phyloP scores from a whole-genome alignment of 2,888 invertebrate genomes.

The Adineta ricciae region DNA sequence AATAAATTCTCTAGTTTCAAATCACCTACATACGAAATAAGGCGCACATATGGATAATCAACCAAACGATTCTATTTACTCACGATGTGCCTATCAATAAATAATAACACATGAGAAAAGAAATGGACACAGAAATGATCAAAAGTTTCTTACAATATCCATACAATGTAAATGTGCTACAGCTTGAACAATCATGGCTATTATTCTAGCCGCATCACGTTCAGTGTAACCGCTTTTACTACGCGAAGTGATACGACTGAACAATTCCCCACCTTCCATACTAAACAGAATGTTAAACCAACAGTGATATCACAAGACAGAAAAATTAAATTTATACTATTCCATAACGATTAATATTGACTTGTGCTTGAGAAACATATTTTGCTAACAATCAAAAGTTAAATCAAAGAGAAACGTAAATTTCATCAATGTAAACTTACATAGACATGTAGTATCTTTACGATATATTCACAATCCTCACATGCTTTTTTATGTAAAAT shows the following conservation, averaged over 20 bases:
- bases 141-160: conserved; percentile 70
- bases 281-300: background rate
- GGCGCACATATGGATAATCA: background rate
- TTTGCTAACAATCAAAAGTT: background rate
- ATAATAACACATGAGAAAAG: too few relatives aligned
- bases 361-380: conserved; percentile 60
- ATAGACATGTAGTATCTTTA: conserved; percentile 81
- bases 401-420: background rate
- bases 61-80: background rate
- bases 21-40: conserved; percentile 54
- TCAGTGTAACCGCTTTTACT: conserved; percentile 23
- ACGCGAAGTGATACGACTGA: conserved; percentile 24
- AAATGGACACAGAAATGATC: too few relatives aligned
- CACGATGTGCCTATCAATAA: background rate
- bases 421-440: background rate
- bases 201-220: conserved; percentile 79
- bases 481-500: conserved; percentile 30
- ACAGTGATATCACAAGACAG: background rate
- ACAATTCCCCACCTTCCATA: conserved; percentile 32
- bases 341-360: conserved; percentile 94
- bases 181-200: conserved; percentile 88
- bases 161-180: conserved; percentile 82
- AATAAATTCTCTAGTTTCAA: conserved; percentile 86
- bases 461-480: conserved; percentile 73
- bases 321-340: conserved; percentile 57